A percentile compares a stretch with the other conserved stretches of the same genome.
phyloP scores from a whole-genome alignment of 2,113 vertebrate species.

The Poeciliopsis retropinna region DNA sequence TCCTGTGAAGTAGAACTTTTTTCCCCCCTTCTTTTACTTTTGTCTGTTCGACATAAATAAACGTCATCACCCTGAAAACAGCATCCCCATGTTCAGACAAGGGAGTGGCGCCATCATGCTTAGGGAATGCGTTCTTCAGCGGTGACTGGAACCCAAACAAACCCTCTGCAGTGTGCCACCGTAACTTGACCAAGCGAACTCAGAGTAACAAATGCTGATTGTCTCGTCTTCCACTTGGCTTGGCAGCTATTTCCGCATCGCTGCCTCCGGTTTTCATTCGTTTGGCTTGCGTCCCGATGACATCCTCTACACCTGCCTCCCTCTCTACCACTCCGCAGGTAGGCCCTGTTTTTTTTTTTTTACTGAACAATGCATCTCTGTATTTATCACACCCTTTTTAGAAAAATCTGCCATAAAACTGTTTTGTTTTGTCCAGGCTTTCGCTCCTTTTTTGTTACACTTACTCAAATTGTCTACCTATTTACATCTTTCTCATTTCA shows the following conservation, averaged over 20 bases:
- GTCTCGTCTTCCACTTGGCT: background rate
- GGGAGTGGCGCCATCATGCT: background rate
- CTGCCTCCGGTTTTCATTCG: constrained; percentile 85
- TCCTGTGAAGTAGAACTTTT: too few species aligned
- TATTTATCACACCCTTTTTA: background rate
- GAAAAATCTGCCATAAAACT: too few species aligned
- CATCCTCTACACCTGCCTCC: constrained; percentile 87
- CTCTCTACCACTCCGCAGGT: constrained; percentile 92
- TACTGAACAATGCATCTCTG: background rate
- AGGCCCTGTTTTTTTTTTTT: background rate
- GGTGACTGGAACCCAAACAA: background rate
- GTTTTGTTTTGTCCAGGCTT: too few species aligned
- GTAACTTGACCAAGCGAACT: background rate
- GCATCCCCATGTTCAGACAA: background rate
- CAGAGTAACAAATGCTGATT: background rate
- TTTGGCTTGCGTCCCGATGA: constrained; percentile 81
- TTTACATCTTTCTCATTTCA: too few species aligned
- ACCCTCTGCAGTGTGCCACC: background rate
- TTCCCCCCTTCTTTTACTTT: too few species aligned
- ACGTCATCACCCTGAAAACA: background rate
- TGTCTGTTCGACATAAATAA: too few species aligned
- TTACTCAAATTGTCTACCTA: too few species aligned
- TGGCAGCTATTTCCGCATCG: constrained; percentile 88
- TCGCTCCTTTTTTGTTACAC: too few species aligned
- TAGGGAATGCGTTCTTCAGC: background rate